Evolutionary conservation across 1,140 invertebrate genomes (phyloP).

Genomic region (Sinella curviseta): DNA sequence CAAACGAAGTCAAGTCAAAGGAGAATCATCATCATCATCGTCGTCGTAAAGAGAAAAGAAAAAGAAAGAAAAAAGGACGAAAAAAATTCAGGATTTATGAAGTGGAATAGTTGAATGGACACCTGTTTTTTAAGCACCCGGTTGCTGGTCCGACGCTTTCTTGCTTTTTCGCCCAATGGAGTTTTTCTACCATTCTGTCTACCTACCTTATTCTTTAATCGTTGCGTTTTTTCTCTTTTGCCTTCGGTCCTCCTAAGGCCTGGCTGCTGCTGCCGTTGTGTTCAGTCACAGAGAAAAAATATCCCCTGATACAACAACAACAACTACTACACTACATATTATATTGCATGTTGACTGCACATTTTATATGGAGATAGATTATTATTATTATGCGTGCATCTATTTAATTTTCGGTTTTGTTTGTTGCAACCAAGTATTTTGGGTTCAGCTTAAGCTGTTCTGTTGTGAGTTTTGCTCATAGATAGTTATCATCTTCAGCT

Average conservation of each 20-base stretch:
- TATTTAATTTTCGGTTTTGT: neutral
- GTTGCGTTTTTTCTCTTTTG: neutral
- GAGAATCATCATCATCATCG: neutral
- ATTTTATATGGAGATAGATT: neutral
- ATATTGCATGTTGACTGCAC: neutral
- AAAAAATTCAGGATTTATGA: conserved; percentile 46
- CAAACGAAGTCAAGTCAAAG: no score
- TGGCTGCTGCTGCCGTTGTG: neutral
- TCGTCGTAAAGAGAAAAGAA: neutral
- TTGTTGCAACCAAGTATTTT: neutral
- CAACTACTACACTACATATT: neutral
- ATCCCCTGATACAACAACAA: neutral
- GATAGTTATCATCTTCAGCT: no score
- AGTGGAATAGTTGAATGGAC: conserved; percentile 46
- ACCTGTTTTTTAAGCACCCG: conserved; percentile 40
- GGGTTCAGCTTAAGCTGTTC: neutral
- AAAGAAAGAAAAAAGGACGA: neutral
- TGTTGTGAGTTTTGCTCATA: no score
- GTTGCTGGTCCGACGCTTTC: neutral
- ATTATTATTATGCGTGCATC: neutral
- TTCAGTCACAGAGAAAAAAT: neutral
- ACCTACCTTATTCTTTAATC: neutral
- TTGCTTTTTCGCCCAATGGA: neutral
- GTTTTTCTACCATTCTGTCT: neutral
- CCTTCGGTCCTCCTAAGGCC: neutral